Evolutionary conservation across 2,797 vertebrate genomes (phyloP), one percentile per base, ranked within the genome.

Genomic region (Austrolebias charrua): DNA sequence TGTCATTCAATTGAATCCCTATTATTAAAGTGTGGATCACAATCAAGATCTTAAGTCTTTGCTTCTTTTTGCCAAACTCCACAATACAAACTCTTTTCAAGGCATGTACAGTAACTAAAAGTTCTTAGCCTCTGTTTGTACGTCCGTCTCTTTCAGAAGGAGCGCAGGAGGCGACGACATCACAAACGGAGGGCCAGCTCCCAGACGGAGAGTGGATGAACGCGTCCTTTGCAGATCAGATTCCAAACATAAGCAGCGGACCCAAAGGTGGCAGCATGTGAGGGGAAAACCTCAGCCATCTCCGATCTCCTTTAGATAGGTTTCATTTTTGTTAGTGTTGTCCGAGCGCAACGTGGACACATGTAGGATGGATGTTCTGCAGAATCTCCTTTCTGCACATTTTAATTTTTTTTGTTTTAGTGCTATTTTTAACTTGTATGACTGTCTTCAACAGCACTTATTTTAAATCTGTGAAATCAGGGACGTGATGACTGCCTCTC

Each of bases 201-300:
- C 91, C 93, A 2, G 94, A 95, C 0, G 94, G 94, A 69, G 94
- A 95, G 55, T 97, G 96, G 96, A 93, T 95, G 93, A 88, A 86
- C 0, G 93, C 94, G 63, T 89, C 94, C 0, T 95, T 96, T 33
- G 83, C 94, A 14, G 95, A 98, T 66, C 93, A 94, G 90, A 94
- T 95, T 80, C 91, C 95, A 1, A 92, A 94, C 73, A 94, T 92
- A 55, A 82, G 89, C 9, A 87, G 89, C 0, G 84, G 72, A 61
- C 55, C 85, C 42, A 83, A 76, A 1, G 90, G 10, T 0, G 63
- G n/a, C 40, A 57, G 61, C 38, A 13, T 55, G 69, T 88, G 63
- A 76, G 49, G 57, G 60, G 16, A 29, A 16, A 31, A 2, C 71
- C 47, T 54, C 58, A 54, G 47, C 10, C 49, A 55, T 40, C 59